Percentiles rank a stretch among this genome's conserved stretches.
Evolutionary conservation across 1,140 invertebrate species (phyloP).

Genomic region (Listronotus oregonensis): DNA sequence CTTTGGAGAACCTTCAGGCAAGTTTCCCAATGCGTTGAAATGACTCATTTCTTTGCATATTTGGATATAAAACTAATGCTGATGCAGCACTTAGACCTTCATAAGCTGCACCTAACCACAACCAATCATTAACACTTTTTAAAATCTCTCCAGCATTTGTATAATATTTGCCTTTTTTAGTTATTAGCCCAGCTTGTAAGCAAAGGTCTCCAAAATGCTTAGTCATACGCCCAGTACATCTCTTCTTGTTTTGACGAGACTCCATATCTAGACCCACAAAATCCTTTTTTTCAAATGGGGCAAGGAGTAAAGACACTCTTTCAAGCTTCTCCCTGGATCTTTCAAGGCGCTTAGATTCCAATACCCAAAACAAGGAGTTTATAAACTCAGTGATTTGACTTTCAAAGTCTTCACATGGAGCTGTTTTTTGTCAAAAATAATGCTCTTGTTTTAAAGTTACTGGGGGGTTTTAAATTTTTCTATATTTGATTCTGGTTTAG

Average conservation of each 20-base stretch:
- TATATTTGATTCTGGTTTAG: slow-evolving; percentile 24
- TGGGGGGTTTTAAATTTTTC: slow-evolving; percentile 68
- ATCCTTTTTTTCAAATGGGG: slow-evolving; percentile 95
- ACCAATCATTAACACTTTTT: slow-evolving; percentile 88
- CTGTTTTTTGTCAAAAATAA: slow-evolving; percentile 74
- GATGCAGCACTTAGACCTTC: slow-evolving; percentile 91
- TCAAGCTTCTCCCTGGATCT: slow-evolving; percentile 82
- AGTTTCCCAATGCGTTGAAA: slow-evolving; percentile 82
- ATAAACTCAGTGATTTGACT: slow-evolving; percentile 78
- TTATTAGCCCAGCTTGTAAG: slow-evolving; percentile 82
- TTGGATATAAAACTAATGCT: slow-evolving; percentile 81
- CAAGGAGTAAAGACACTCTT: slow-evolving; percentile 79
- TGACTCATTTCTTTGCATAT: slow-evolving; percentile 70
- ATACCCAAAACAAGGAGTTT: slow-evolving; percentile 86
- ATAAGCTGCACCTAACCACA: slow-evolving; percentile 88
- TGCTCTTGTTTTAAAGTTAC: slow-evolving; percentile 82
- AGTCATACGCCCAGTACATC: slow-evolving; percentile 82
- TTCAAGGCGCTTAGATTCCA: slow-evolving; percentile 89
- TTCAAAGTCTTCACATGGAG: slow-evolving; percentile 73
- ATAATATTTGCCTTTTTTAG: slow-evolving; percentile 85
- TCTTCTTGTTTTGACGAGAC: slow-evolving; percentile 83
- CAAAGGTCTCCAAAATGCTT: slow-evolving; percentile 94
- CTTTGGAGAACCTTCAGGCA: slow-evolving; percentile 75
- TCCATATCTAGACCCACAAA: slow-evolving; percentile 91
- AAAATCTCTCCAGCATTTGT: slow-evolving; percentile 82